phyloP scores from a whole-genome alignment of 2,797 vertebrate genomes.

The Paguma larvata region DNA sequence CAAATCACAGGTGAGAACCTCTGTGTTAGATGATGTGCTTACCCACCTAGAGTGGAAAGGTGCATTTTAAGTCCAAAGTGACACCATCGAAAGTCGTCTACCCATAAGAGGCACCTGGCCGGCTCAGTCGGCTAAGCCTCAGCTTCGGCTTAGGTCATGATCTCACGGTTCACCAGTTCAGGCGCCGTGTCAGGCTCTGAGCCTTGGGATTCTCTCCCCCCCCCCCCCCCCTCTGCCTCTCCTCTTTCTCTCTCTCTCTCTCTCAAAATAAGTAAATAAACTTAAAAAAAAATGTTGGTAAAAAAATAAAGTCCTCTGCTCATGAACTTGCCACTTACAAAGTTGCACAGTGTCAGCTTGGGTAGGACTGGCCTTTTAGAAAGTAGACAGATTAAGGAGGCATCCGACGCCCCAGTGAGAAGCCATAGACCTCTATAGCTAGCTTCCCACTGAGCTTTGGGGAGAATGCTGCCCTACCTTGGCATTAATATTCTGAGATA shows the following conservation, averaged over 20 bases:
- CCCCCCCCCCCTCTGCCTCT: no score
- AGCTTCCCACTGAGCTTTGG: background rate
- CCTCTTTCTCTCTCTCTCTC: no score
- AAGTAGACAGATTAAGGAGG: background rate
- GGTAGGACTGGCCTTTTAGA: background rate
- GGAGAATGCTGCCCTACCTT: background rate
- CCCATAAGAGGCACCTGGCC: background rate
- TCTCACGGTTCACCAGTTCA: no score
- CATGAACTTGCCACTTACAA: slow-evolving; percentile 5
- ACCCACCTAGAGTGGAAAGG: background rate
- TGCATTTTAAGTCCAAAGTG: background rate
- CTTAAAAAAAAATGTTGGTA: no score
- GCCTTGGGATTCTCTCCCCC: no score
- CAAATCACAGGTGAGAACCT: background rate
- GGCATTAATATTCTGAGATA: background rate
- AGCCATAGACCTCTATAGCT: background rate
- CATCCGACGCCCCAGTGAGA: background rate
- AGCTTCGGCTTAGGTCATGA: no score
- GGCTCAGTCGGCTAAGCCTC: no score
- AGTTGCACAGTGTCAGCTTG: background rate
- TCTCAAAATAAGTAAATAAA: no score
- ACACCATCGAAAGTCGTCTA: background rate
- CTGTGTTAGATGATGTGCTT: background rate
- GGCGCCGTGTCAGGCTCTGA: no score
- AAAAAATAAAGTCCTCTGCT: background rate